Base-by-base conservation (phyloP, 2,797 vertebrate genomes). In the Diplodus sargus region DNA sequence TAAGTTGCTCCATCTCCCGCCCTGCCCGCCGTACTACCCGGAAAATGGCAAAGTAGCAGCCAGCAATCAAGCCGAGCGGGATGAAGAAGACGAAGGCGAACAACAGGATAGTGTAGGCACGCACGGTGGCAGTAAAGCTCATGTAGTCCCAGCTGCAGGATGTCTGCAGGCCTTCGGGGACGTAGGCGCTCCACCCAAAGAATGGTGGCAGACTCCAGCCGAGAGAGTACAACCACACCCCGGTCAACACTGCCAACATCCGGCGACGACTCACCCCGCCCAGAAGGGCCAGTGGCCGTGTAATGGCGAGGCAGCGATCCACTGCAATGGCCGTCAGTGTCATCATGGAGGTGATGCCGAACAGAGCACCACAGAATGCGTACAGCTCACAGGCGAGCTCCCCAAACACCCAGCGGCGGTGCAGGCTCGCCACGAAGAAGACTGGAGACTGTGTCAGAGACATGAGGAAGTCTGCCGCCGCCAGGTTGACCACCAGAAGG, bases 61-160 rank as follows among this genome's bases (percentile, higher is more conserved):
- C 23, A 0, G 64, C 60, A 1, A 82, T 76, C 18, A 85, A 23
- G 0, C 42, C 17, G 0, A 82, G 79, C 0, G 79, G 83, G 42
- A 82, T 1, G 11, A 85, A 82, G 71, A 98, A 97, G 83, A 97
- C 96, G 0, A 96, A 97, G 77, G 92, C 93, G 88, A 96, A 96
- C 49, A 97, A 96, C 62, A 97, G 90, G 94, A 97, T 95, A 0
- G 96, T 97, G 85, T 97, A 97, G 76, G 96, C 86, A 0, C 96
- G 96, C 28, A 97, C 95, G 0, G 95, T 91, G 0, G 97, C 94
- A 0, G 95, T 97, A 78, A 97, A 97, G 69, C 94, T 97, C 91
- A 94, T 88, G 78, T 97, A 97, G 93, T 97, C 96, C 97, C 97
- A 97, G 60, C 96, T 96, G 30, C 97, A 97, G 61, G 96, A 98